A percentile compares a stretch with the other conserved stretches of the same genome.
phyloP scores from a whole-genome alignment of 2,888 invertebrate species.

The Scaptomyza polygonia region DNA sequence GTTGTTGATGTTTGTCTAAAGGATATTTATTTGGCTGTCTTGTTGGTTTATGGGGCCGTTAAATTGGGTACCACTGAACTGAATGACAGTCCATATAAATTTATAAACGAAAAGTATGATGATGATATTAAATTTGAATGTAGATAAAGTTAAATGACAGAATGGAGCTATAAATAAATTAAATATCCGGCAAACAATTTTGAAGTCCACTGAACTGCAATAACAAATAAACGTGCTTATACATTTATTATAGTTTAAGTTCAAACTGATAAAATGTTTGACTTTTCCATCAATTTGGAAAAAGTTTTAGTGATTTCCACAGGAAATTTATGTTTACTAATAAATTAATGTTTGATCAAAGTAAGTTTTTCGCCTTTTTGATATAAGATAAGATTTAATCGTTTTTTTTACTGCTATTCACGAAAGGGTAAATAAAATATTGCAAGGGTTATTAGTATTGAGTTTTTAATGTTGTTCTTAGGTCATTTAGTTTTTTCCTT shows the following conservation, averaged over 20 bases:
- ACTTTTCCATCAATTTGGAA: background rate
- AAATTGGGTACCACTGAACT: conserved; percentile 41
- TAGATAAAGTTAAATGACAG: conserved; percentile 2
- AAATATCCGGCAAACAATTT: conserved; percentile 33
- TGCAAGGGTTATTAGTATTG: too few relatives aligned
- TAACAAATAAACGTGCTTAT: background rate
- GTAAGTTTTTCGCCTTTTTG: too few relatives aligned
- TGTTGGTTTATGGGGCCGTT: conserved; percentile 51
- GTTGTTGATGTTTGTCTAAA: conserved; percentile 13
- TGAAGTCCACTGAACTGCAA: conserved; percentile 1
- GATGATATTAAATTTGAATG: conserved; percentile 33
- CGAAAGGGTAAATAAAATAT: too few relatives aligned
- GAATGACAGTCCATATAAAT: conserved; percentile 1
- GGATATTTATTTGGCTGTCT: conserved; percentile 52
- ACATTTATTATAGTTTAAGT: background rate
- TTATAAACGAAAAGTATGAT: conserved; percentile 16
- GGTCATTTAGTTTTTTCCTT: too few relatives aligned
- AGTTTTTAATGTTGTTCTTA: too few relatives aligned
- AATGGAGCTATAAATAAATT: conserved; percentile 21
- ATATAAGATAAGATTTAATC: too few relatives aligned
- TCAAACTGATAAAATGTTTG: background rate
- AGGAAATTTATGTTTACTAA: too few relatives aligned
- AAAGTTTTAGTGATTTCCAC: background rate
- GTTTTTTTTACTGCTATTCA: too few relatives aligned
- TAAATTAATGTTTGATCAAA: too few relatives aligned